Evolutionary conservation across 2,797 vertebrate genomes (phyloP), one percentile per base, ranked within the genome.

Genomic region (Rhynchonycteris naso): DNA sequence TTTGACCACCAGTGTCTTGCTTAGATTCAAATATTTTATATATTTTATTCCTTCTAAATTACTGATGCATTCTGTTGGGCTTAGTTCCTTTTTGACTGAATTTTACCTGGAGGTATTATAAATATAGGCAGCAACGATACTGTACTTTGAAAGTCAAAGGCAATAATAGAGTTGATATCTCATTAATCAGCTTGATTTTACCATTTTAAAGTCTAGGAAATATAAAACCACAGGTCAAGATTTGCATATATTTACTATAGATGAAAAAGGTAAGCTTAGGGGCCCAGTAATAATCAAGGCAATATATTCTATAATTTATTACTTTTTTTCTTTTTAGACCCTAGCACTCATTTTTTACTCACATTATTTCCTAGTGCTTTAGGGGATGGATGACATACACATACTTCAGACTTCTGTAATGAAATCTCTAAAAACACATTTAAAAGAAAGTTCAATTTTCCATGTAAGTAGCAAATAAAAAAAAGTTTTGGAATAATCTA

Each of bases 181-280:
- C 90, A 96, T 96, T 96, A 97, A 94, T 96, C 85, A 96, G 75
- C 47, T 96, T 97, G 82, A 94, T 96, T 97, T 96, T 95, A 87
- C 93, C 96, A 93, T 96, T 95, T 88, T 88, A 81, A 87, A 87
- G 76, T 93, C 26, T 88, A 94, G 30, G n/a, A 84, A 79, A 85
- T 65, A 81, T 90, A 89, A 94, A 96, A 58, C 30, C 35, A 82
- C 26, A 79, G 94, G 75, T 96, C 93, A 95, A 61, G 26, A 96
- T 97, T 95, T 96, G 90, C 93, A 96, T 96, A 82, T 94, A 95
- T 91, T 97, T 96, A 87, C 79, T 96, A 76, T 58, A 59, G 66
- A 68, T 87, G 82, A 89, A 91, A 15, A 72, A 95, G 52, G 68
- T 92, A 81, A 91, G 88, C 85, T 97, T 88, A 95, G n/a, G 81